These are phyloP conservation scores for Mnemiopsis leidyi DNA, from an alignment of 37 sponge, comb jelly and placozoan genomes.

Conservation along the genomic window DNA sequence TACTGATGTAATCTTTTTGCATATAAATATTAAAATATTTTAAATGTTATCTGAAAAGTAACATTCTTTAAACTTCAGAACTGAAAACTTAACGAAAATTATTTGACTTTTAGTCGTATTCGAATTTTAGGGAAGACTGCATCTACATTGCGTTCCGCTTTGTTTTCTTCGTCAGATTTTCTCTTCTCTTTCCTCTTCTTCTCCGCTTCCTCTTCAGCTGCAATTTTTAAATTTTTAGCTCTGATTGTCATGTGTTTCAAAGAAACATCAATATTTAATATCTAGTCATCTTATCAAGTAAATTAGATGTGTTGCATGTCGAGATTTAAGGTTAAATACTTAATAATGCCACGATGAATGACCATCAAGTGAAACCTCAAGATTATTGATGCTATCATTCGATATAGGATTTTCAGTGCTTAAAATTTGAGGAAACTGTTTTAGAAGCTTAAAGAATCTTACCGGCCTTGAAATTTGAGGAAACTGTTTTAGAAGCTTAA, in stretches of 20 bases:
- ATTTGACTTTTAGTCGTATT: background rate
- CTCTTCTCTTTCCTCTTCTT: background rate
- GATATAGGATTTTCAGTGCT: no score
- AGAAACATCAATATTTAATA: background rate
- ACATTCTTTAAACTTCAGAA: no score
- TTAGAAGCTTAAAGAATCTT: background rate
- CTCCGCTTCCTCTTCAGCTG: conserved; percentile 16
- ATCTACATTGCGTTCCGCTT: conserved; percentile 17
- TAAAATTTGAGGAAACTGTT: background rate
- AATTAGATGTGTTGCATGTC: no score
- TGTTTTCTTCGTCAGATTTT: background rate
- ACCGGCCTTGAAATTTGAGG: background rate
- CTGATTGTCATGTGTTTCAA: background rate
- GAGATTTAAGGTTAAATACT: no score
- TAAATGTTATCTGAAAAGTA: no score
- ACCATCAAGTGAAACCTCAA: no score
- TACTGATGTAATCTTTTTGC: no score
- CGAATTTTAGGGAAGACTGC: background rate
- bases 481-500: background rate
- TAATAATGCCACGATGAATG: no score
- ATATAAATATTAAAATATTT: no score
- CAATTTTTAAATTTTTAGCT: background rate
- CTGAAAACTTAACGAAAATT: no score
- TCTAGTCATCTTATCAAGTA: background rate
- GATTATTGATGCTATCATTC: no score